Evolutionary conservation across 2,113 vertebrate genomes (phyloP).

Genomic region (Eira barbara): DNA sequence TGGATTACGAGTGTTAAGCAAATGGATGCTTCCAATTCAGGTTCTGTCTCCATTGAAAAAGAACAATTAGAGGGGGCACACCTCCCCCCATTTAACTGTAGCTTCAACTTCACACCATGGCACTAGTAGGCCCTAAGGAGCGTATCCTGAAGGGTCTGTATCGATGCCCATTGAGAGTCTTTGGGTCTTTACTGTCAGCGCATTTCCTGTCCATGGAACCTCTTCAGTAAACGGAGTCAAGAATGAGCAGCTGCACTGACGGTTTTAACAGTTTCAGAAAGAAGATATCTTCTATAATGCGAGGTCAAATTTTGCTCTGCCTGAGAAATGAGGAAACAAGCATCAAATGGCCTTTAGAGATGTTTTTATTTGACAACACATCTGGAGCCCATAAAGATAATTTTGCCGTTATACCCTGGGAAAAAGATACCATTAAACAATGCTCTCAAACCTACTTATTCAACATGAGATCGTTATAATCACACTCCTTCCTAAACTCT

Average conservation of each 20-base stretch:
- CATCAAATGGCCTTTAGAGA: not conserved
- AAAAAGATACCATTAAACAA: constrained; percentile 14
- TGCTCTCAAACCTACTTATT: not conserved
- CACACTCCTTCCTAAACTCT: not conserved
- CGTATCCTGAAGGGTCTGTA: not conserved
- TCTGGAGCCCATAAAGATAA: constrained; percentile 64
- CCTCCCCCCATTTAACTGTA: not conserved
- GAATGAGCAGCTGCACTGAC: not conserved
- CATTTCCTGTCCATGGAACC: not conserved
- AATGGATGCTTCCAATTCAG: not conserved
- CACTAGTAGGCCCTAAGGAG: not conserved
- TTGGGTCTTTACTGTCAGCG: not conserved
- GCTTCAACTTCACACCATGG: not conserved
- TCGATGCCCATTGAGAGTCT: not conserved
- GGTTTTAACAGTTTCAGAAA: not conserved
- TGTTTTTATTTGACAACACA: constrained; percentile 35
- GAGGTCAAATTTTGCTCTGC: constrained; percentile 4
- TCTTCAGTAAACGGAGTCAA: not conserved
- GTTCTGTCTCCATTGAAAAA: not conserved
- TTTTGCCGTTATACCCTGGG: not conserved
- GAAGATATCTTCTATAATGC: not conserved
- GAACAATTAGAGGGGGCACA: not conserved
- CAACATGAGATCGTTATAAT: not conserved
- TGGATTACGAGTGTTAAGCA: not conserved
- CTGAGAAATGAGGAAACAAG: not conserved